A percentile compares a stretch with the other conserved stretches of the same genome.
These are phyloP conservation scores for Muraenolepis orangiensis DNA, from an alignment of 2,797 vertebrate genomes.

Conservation along the genomic window DNA sequence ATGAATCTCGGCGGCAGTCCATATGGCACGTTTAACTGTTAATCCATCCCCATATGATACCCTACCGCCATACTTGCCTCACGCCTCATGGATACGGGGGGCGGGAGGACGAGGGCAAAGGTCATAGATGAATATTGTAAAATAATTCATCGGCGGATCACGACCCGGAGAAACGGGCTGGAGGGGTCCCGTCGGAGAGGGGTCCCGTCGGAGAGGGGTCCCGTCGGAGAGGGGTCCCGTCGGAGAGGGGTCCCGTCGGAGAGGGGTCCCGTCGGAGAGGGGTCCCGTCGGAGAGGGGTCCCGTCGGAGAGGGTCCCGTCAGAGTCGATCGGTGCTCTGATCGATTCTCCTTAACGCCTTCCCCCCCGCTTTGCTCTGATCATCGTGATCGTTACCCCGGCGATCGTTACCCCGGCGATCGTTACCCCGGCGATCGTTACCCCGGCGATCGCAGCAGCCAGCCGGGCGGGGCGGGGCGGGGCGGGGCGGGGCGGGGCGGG, in stretches of 20 bases:
- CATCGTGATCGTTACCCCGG: conserved; percentile 50
- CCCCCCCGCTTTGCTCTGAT: conserved; percentile 17
- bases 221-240: too few relatives aligned
- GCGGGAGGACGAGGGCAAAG: neutral
- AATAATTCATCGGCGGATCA: conserved; percentile 49
- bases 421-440: conserved; percentile 48
- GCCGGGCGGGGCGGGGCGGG: too few relatives aligned
- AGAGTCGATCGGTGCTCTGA: conserved; percentile 48
- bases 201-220: neutral
- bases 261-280: too few relatives aligned
- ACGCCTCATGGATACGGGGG: neutral
- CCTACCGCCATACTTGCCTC: too few relatives aligned
- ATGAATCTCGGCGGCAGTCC: neutral
- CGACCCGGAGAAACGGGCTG: neutral
- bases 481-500: too few relatives aligned
- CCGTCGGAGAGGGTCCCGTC: neutral
- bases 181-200: neutral
- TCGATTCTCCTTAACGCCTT: conserved; percentile 51
- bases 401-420: conserved; percentile 42
- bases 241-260: neutral
- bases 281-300: neutral
- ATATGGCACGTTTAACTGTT: neutral
- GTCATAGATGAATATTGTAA: neutral
- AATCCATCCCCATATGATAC: neutral
- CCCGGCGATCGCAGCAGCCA: conserved; percentile 35